Conservation (phyloP, 92 coral and sea anemone genomes). For the Siderastrea radians region DNA sequence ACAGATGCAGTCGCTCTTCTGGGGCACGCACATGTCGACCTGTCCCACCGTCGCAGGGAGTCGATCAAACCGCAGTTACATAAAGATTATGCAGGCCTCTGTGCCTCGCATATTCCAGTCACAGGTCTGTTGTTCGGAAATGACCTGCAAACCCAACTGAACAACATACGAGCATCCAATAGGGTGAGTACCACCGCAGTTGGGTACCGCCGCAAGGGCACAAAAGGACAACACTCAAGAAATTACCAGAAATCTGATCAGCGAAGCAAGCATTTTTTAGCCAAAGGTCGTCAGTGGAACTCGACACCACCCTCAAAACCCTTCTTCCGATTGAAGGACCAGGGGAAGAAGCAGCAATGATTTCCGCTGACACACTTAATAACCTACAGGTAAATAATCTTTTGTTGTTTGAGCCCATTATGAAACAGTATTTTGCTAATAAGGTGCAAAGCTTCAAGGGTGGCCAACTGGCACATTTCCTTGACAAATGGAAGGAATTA, state of each 20-base stretch:
- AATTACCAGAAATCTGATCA: conserved; percentile 25
- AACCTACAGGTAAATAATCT: conserved; percentile 8
- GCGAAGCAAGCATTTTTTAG: conserved; percentile 24
- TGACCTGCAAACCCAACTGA: conserved; percentile 63
- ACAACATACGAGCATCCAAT: conserved; percentile 44
- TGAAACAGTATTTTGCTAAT: conserved; percentile 20
- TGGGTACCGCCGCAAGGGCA: conserved; percentile 18
- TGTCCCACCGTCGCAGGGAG: conserved; percentile 55
- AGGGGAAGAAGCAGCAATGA: conserved; percentile 35
- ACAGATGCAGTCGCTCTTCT: conserved; percentile 49
- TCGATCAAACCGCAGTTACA: conserved; percentile 45
- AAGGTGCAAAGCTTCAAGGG: conserved; percentile 34
- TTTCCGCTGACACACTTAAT: conserved; percentile 36
- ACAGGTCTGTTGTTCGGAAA: conserved; percentile 61
- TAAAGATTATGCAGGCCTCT: conserved; percentile 51
- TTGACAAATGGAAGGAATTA: conserved; percentile 37
- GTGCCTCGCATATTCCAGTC: conserved; percentile 34
- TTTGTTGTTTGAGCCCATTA: conserved; percentile 15
- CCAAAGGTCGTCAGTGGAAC: conserved; percentile 32
- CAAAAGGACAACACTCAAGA: conserved; percentile 5
- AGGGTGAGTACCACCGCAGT: conserved; percentile 37
- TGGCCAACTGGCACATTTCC: conserved; percentile 32
- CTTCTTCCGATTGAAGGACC: conserved; percentile 31
- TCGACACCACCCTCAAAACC: conserved; percentile 22
- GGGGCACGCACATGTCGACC: conserved; percentile 50